A percentile compares a stretch with the other conserved stretches of the same genome.
Conservation (phyloP, 2,888 invertebrate genomes). For the Apocheima hispidaria region DNA sequence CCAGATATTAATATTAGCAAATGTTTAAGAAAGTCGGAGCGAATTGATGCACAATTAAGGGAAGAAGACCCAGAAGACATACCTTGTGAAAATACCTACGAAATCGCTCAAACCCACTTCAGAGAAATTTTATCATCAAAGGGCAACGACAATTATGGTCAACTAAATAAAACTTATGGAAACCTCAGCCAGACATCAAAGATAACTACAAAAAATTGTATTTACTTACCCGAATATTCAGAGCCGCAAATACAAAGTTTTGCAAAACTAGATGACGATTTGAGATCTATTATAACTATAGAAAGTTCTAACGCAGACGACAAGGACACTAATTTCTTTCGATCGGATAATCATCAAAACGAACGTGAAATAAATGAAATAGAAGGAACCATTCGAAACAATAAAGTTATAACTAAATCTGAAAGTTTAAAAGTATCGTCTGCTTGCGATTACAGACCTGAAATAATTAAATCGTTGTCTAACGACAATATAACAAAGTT, state of each 20-base stretch:
- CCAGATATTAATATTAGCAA: conserved; percentile 90
- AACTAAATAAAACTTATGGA: conserved; percentile 69
- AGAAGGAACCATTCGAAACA: conserved; percentile 81
- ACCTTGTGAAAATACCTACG: conserved; percentile 77
- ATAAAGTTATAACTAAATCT: conserved; percentile 78
- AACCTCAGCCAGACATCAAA: conserved; percentile 54
- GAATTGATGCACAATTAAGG: conserved; percentile 89
- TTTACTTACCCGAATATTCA: conserved; percentile 66
- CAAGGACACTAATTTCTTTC: conserved; percentile 66
- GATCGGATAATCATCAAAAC: conserved; percentile 77
- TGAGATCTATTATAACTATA: conserved; percentile 79
- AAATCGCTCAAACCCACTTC: conserved; percentile 78
- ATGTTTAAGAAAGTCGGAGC: conserved; percentile 89
- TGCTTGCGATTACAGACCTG: conserved; percentile 61
- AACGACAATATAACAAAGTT: conserved; percentile 73
- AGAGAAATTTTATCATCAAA: conserved; percentile 72
- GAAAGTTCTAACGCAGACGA: conserved; percentile 79
- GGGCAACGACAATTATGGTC: conserved; percentile 72
- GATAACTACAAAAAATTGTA: conserved; percentile 56
- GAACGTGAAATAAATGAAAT: conserved; percentile 83
- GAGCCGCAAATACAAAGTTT: conserved; percentile 74
- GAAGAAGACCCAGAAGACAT: conserved; percentile 79
- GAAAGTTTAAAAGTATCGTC: conserved; percentile 73
- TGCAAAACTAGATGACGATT: conserved; percentile 77
- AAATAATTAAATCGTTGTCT: conserved; percentile 71